phyloP scores from a whole-genome alignment of 1,140 invertebrate species.

The Thalassaphorura encarpata region DNA sequence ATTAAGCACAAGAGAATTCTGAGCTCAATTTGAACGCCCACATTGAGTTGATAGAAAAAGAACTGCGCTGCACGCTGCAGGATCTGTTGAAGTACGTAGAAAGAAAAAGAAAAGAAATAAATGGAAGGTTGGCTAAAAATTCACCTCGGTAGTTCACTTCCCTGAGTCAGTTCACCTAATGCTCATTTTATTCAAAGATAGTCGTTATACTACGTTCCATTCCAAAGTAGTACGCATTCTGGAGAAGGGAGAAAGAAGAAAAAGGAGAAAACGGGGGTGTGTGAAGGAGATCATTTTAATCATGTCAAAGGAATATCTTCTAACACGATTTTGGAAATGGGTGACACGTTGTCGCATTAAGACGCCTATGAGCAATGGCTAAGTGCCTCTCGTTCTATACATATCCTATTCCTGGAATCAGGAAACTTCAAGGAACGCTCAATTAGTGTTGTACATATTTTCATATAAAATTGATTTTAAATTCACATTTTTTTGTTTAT shows the following conservation, averaged over 20 bases:
- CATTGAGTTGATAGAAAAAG: too few species aligned
- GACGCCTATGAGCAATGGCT: constrained; percentile 14
- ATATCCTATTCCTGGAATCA: not conserved
- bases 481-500: too few species aligned
- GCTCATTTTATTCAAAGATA: constrained; percentile 27
- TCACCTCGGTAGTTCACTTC: too few species aligned
- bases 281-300: constrained; percentile 25
- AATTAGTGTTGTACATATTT: too few species aligned
- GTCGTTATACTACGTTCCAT: constrained; percentile 10
- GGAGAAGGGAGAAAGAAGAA: too few species aligned
- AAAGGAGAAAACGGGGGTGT: too few species aligned
- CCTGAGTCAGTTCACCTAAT: constrained; percentile 16
- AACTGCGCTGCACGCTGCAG: too few species aligned
- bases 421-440: too few species aligned
- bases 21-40: too few species aligned
- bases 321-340: constrained; percentile 23
- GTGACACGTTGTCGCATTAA: constrained; percentile 25
- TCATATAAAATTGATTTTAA: too few species aligned
- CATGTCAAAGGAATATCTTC: constrained; percentile 19
- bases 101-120: not conserved
- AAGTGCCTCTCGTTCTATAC: constrained; percentile 4
- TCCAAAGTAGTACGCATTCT: not conserved
- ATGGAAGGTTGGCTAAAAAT: not conserved
- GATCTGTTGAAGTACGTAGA: too few species aligned
- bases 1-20: too few species aligned